phyloP scores from a whole-genome alignment of 2,797 vertebrate species.

The Peromyscus aztecus region DNA sequence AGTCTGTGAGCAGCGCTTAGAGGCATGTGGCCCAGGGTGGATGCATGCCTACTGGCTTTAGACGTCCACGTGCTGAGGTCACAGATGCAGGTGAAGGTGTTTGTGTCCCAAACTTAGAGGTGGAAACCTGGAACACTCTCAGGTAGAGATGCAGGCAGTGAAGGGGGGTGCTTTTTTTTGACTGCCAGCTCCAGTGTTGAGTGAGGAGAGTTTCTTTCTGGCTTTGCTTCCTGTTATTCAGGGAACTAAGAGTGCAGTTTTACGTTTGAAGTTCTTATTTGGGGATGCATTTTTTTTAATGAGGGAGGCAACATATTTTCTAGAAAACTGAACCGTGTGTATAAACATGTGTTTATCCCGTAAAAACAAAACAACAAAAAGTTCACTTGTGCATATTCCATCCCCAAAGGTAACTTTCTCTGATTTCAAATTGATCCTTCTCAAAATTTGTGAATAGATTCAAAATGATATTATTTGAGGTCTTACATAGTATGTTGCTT shows the following conservation, averaged over 20 bases:
- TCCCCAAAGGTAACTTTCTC: neutral
- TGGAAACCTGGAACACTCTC: neutral
- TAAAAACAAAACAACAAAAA: neutral
- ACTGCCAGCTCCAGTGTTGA: neutral
- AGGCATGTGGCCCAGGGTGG: neutral
- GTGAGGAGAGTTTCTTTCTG: neutral
- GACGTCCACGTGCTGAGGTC: too few relatives aligned
- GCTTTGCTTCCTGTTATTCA: neutral
- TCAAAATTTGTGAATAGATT: neutral
- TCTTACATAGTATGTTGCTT: neutral
- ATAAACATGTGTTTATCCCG: neutral
- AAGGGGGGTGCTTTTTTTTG: neutral
- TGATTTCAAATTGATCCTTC: neutral
- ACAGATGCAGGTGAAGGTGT: neutral
- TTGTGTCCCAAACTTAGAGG: neutral
- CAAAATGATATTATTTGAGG: neutral
- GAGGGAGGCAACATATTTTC: neutral
- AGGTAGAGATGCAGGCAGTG: too few relatives aligned
- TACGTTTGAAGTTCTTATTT: slow-evolving; percentile 16
- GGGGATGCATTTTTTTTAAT: neutral
- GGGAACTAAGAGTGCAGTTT: neutral
- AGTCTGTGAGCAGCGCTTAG: too few relatives aligned
- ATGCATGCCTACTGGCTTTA: neutral
- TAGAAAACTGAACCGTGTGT: neutral
- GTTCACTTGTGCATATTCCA: neutral